Evolutionary conservation across 1,140 invertebrate species (phyloP), one percentile per base, ranked within the genome.

Genomic region (Papilio machaon): DNA sequence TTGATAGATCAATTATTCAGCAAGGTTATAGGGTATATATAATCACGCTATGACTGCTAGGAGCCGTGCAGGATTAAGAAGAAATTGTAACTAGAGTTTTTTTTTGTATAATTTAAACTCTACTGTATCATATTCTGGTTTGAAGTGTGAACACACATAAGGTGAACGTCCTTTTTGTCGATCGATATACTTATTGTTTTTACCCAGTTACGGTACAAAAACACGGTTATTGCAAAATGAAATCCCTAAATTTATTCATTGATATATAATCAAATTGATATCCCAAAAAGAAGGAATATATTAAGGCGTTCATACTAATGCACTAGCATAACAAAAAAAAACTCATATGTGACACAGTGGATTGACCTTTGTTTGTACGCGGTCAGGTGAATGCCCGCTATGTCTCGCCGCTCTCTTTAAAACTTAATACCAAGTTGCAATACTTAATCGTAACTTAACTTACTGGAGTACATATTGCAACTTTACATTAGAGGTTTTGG

Each of bases 361-460:
- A 70, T 70, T 30, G 64, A 70, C 64, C 64, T 70, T 35, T 70
- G 64, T 35, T 38, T 64, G 23, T 9, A 64, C 30, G 64, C 64
- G 64, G 11, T 15, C 64, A 70, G 64, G 64, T 70, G 64, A 70
- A 70, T 35, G 64, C 64, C 64, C 60, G 5, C 23, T 15, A 54
- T 17, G 64, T 70, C 64, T 70, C 23, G 30, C 64, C 64, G 13
- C 60, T 64, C 64, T 70, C 54, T 58, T 58, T 43, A 43, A 58
- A n/a, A 58, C 54, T 58, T 58, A 52, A 52, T 52, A 43, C 38
- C 7, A 58, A 58, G 54, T 58, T 58, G 54, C 17, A 58, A 70
- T 70, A 70, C 64, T 70, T 70, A 70, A 38, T 15, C 23, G 9
- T 64, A 64, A 58, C 54, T 19, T 58, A 17, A 19, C 54, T 19